Evolutionary conservation across 1,140 invertebrate species (phyloP), one percentile per base, ranked within the genome.

Genomic region (Bombus waltoni): DNA sequence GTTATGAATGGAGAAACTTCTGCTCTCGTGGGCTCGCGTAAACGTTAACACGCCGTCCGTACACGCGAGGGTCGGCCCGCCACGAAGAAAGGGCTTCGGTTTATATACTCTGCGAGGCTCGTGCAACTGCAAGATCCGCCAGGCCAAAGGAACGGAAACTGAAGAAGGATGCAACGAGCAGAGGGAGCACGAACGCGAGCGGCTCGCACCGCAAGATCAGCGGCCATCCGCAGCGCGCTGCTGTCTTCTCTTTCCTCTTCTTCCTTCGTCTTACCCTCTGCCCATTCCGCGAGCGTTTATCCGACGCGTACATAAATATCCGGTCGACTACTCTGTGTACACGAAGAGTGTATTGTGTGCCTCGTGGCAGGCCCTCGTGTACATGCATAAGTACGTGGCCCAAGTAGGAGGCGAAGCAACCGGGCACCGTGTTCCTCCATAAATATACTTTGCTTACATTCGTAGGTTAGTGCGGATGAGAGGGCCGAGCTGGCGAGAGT

Each of bases 1-100:
- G 92, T 93, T 93, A 94, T 94, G 93, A 94, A 94, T 94, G 93
- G 93, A 92, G 92, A 93, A 94, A 94, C 93, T 94, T 94, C 89
- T 90, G 87, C 87, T 83, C 83, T 68, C 83, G 83, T 89, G 87
- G 83, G 85, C 87, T 83, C 83, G 88, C 85, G 90, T 92, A 93
- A 93, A 92, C 91, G 89, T 85, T 90, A 89, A 89, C 90, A 85
- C 81, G 72, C 42, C 74, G 74, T 10, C 44, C 71, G 77, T 75
- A 59, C 76, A 85, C 53, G 38, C 72, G 83, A 82, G 83, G 82
- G 83, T 44, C 66, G 80, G 47, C 65, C 68, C 59, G 76, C 38
- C 28, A 22, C 86, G 84, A 86, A 77, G 79, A 82, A 81, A 88
- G 87, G 84, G 74, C 71, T 77, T 82, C 78, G 75, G 71, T 77